Evolutionary conservation across 1,140 invertebrate species (phyloP).

Genomic region (Atta texana): DNA sequence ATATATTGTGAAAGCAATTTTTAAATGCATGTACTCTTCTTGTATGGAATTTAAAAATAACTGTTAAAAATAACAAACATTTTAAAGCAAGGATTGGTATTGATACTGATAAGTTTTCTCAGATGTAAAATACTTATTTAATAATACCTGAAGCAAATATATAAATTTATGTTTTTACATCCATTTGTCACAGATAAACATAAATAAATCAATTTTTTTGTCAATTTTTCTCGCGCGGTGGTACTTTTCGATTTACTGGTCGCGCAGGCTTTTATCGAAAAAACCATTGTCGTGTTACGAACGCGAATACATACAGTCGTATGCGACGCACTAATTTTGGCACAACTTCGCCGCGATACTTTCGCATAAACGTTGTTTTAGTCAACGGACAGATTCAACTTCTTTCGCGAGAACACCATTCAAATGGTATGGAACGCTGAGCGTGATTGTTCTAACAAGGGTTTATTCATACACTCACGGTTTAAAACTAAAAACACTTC

Average conservation of each 20-base stretch:
- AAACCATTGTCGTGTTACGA: not conserved
- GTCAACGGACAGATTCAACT: constrained; percentile 11
- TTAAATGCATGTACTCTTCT: not conserved
- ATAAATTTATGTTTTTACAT: constrained; percentile 76
- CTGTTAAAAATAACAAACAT: not conserved
- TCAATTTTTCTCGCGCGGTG: constrained; percentile 10
- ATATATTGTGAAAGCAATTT: not conserved
- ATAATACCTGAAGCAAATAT: constrained; percentile 74
- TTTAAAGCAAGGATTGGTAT: not conserved
- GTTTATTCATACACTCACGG: constrained; percentile 26
- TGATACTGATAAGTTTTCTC: not conserved
- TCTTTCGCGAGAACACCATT: not conserved
- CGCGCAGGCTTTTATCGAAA: not conserved
- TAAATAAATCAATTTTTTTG: constrained; percentile 63
- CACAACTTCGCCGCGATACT: constrained; percentile 18
- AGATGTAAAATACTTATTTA: constrained; percentile 76
- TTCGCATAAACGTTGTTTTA: constrained; percentile 29
- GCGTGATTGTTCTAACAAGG: constrained; percentile 35
- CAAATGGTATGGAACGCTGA: not conserved
- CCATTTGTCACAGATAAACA: constrained; percentile 49
- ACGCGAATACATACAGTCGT: constrained; percentile 3
- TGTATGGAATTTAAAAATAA: not conserved
- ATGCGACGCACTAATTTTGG: constrained; percentile 26
- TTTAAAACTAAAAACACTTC: constrained; percentile 43
- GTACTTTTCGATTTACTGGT: not conserved